A percentile compares a stretch with the other conserved stretches of the same genome.
Evolutionary conservation across 2,113 vertebrate species (phyloP).

Genomic region (Arizona elegans): DNA sequence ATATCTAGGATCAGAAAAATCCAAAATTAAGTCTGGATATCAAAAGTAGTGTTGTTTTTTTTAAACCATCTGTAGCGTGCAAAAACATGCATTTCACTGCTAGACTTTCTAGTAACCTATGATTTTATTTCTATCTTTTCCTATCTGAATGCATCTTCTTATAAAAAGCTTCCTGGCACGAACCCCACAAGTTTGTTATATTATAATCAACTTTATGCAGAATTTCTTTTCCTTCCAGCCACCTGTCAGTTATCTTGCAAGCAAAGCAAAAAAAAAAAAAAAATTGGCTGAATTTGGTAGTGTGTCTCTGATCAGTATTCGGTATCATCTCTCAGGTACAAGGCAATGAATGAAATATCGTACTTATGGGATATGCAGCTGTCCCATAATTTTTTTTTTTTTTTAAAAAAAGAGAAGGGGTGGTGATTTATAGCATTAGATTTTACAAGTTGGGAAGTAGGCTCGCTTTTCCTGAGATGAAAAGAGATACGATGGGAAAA

Average conservation of each 20-base stretch:
- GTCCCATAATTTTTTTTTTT: background rate
- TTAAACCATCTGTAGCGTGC: background rate
- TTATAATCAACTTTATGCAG: constrained; percentile 37
- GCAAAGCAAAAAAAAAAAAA: background rate
- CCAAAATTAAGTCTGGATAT: background rate
- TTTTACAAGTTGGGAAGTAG: background rate
- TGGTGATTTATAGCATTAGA: background rate
- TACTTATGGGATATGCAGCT: background rate
- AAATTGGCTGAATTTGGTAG: constrained; percentile 23
- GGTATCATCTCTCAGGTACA: background rate
- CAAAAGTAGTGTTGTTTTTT: background rate
- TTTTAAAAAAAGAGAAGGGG: background rate
- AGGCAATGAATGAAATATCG: constrained; percentile 34
- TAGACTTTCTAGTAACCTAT: constrained; percentile 18
- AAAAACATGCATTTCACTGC: constrained; percentile 31
- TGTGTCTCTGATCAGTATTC: constrained; percentile 34
- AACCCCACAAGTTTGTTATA: constrained; percentile 37
- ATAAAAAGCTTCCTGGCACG: constrained; percentile 28
- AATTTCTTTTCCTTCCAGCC: constrained; percentile 26
- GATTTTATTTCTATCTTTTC: constrained; percentile 34
- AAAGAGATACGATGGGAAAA: background rate
- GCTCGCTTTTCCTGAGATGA: background rate
- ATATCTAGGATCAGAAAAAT: background rate
- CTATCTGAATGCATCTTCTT: background rate
- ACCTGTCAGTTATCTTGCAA: constrained; percentile 37